phyloP scores from a whole-genome alignment of 1,140 invertebrate genomes.

The Drosophila virilis region DNA sequence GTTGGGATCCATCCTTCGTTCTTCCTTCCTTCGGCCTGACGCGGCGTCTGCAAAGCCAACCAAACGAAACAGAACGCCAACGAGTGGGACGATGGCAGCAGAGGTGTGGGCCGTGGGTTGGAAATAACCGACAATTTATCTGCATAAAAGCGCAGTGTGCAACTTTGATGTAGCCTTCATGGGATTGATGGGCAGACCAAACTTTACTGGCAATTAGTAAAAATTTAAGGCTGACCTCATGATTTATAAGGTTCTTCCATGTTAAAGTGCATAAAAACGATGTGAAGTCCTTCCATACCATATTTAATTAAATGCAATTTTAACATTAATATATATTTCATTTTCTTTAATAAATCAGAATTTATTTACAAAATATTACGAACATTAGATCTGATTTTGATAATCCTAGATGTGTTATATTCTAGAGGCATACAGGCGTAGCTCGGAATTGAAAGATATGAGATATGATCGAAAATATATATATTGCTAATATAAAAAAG shows the following conservation, averaged over 20 bases:
- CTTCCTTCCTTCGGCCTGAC: slow-evolving; percentile 38
- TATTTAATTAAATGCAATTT: neutral
- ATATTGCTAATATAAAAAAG: too few relatives aligned
- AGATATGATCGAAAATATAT: too few relatives aligned
- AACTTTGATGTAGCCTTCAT: slow-evolving; percentile 75
- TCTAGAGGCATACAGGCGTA: too few relatives aligned
- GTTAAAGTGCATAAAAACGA: slow-evolving; percentile 9
- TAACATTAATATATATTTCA: too few relatives aligned
- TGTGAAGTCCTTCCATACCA: too few relatives aligned
- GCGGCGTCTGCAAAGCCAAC: slow-evolving; percentile 59
- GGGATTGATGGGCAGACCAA: slow-evolving; percentile 73
- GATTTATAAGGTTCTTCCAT: slow-evolving; percentile 7
- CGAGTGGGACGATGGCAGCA: neutral
- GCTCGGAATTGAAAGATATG: too few relatives aligned
- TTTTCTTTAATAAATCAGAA: too few relatives aligned
- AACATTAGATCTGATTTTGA: too few relatives aligned
- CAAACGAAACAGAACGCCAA: slow-evolving; percentile 53
- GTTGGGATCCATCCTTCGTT: slow-evolving; percentile 21
- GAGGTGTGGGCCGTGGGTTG: neutral
- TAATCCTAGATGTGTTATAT: too few relatives aligned
- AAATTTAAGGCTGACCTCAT: slow-evolving; percentile 39
- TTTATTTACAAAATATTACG: too few relatives aligned
- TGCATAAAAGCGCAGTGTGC: slow-evolving; percentile 82
- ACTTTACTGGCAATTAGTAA: slow-evolving; percentile 61
- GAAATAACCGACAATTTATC: slow-evolving; percentile 80